These are phyloP conservation scores for Manduca sexta DNA, from an alignment of 1,140 invertebrate genomes.

Conservation along the genomic window DNA sequence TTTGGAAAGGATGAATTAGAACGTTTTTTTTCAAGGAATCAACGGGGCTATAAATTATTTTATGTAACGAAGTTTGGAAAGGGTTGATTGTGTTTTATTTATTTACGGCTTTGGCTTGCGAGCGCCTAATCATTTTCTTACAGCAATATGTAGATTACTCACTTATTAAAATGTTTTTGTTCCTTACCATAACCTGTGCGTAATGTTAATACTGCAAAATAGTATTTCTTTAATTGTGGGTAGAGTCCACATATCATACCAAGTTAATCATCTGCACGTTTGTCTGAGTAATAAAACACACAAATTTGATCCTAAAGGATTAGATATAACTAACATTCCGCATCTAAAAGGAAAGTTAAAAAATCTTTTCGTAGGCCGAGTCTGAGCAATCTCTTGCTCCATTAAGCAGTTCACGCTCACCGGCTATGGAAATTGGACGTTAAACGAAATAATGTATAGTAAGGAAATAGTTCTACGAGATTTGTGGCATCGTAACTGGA, in stretches of 20 bases:
- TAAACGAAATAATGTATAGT: slow-evolving; percentile 40
- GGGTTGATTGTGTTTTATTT: slow-evolving; percentile 2
- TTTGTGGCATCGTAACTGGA: slow-evolving; percentile 17
- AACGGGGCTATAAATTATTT: slow-evolving; percentile 51
- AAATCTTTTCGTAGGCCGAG: slow-evolving; percentile 17
- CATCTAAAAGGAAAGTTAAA: slow-evolving; percentile 11
- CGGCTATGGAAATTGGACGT: slow-evolving; percentile 51
- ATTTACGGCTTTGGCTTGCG: too few species aligned
- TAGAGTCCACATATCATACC: too few species aligned
- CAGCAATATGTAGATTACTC: too few species aligned
- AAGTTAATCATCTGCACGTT: too few species aligned
- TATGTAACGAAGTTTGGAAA: slow-evolving; percentile 30
- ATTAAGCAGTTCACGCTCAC: slow-evolving; percentile 45
- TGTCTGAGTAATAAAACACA: not conserved
- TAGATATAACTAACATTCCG: too few species aligned
- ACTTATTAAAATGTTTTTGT: too few species aligned
- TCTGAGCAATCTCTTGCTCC: slow-evolving; percentile 43
- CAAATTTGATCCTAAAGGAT: too few species aligned
- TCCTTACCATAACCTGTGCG: too few species aligned
- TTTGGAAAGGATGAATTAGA: slow-evolving; percentile 59
- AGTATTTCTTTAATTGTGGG: too few species aligned
- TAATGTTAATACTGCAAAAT: too few species aligned
- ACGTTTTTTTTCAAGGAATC: slow-evolving; percentile 44
- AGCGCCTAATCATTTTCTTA: too few species aligned
- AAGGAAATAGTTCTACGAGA: slow-evolving; percentile 28